Base-by-base conservation (phyloP, 1,140 invertebrate genomes). In the Ladona fulva region DNA sequence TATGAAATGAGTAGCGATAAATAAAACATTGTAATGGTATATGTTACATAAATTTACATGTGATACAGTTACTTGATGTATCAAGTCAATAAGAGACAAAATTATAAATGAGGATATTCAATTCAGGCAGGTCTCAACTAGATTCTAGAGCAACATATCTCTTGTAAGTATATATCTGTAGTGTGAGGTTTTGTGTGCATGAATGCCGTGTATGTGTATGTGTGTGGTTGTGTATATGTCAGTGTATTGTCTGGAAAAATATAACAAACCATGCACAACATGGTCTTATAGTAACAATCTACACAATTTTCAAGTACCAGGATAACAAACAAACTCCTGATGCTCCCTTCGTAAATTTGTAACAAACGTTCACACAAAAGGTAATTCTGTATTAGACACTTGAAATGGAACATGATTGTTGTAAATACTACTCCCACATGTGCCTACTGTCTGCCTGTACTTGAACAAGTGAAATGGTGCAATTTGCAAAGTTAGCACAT, bases 201-300 rank as follows among this genome's bases (percentile, higher is more conserved):
- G 52, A 66, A 66, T 66, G 52, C n/a, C 8, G 29, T 37, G 52
- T 66, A 22, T 66, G 52, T 66, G 52, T 66, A 66, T 66, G 1
- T 66, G 52, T 66, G 52, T 66, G 5, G n/a, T 19, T 66, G 52
- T 66, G 52, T 66, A 16, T 19, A 66, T 66, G 52, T 66, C 52
- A 66, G 52, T 25, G 75, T 76, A 76, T 76, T 76, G 75, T 76
- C 75, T 76, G 75, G 14, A 76, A 76, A 76, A 76, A 76, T 76
- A 76, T 76, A 76, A 76, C 75, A 76, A 76, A 76, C 75, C 75
- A 76, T 76, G 75, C 75, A 76, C 75, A 76, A 76, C 75, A 76
- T 76, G 75, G 75, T 42, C 75, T 76, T 42, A 42, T 76, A 76
- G 25, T 76, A 76, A 76, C 75, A 76, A 76, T 76, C 75, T 76